Evolutionary conservation across 1,140 invertebrate species (phyloP), one percentile per base, ranked within the genome.

Genomic region (Propsilocerus akamusi): DNA sequence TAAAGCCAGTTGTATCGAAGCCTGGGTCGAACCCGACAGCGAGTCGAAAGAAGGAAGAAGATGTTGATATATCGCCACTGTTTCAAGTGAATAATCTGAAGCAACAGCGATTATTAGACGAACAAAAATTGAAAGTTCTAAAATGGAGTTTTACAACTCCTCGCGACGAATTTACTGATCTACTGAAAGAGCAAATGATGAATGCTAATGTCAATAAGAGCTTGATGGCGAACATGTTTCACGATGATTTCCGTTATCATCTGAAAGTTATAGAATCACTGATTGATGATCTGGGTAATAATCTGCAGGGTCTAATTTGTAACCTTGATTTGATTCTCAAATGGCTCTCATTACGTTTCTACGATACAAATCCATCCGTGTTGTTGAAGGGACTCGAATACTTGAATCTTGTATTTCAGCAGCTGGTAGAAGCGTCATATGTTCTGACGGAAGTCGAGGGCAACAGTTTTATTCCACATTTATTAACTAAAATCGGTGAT

Each of bases 361-460:
- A 96, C 59, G 95, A 98, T 69, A 98, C 95, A 8, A 99, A 98
- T 72, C 94, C 95, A 17, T 93, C 91, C 23, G 94, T 98, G 25
- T 72, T 98, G 25, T 72, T 97, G 48, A 94, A 93, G 74, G 89
- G 86, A 41, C 68, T 99, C 47, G 94, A 98, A 56, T 97, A 96
- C 68, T 68, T 97, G 6, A 77, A 81, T 50, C 66, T 74, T 26
- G 80, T 96, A 17, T 95, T 97, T 63, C 76, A 76, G 51, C 72
- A 80, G 55, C 70, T 96, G 4, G 80, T 82, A 20, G 78, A 84
- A 34, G 74, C 80, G 50, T 78, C 85, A 46, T 95, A 97, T 64
- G 79, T 79, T 24, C 77, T 99, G 68, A 72, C 80, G 2, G 93
- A 97, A 55, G 80, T 80, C 58, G 95, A 99, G 67, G 91, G 90